phyloP scores from a whole-genome alignment of 2,888 invertebrate species.

The Cataglyphis albicans region DNA sequence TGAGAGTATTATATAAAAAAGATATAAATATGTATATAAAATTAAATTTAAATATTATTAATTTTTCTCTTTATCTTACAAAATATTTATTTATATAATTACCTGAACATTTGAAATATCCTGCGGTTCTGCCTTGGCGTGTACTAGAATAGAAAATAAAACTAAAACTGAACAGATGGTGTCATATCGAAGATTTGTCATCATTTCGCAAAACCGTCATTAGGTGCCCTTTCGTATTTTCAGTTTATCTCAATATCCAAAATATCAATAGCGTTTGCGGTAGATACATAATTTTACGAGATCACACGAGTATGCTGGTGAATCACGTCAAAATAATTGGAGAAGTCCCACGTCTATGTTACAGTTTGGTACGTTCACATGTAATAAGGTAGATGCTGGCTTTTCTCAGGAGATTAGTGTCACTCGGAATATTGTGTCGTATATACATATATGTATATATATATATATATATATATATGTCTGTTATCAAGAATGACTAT shows the following conservation, averaged over 20 bases:
- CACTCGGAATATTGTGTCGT: not conserved
- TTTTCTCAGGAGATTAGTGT: not conserved
- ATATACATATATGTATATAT: not conserved
- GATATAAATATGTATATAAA: not conserved
- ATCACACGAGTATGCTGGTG: not conserved
- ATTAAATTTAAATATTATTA: not conserved
- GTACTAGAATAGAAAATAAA: constrained; percentile 62
- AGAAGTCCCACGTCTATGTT: constrained; percentile 14
- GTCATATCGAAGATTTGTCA: constrained; percentile 67
- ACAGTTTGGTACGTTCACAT: constrained; percentile 46
- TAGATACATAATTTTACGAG: constrained; percentile 21
- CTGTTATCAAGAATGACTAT: not conserved
- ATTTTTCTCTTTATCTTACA: not conserved
- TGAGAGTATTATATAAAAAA: not conserved
- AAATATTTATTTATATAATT: constrained; percentile 37
- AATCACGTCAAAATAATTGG: constrained; percentile 33
- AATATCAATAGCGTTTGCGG: not conserved
- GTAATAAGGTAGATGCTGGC: not conserved
- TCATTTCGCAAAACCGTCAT: constrained; percentile 72
- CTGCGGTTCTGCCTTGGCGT: constrained; percentile 57
- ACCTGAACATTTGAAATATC: constrained; percentile 70
- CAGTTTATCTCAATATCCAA: constrained; percentile 26
- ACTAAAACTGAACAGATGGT: constrained; percentile 67
- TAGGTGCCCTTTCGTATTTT: constrained; percentile 38
- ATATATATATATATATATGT: not conserved